phyloP scores from a whole-genome alignment of 2,113 vertebrate species.

The human region GRCh38 chr7:145791501-145792000 shows the following conservation, averaged over 20 bases:
- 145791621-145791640: neutral
- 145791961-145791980: neutral
- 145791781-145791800: neutral
- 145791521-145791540: neutral
- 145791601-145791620: neutral
- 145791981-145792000: neutral
- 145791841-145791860: neutral
- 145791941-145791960: neutral
- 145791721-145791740: neutral
- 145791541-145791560: neutral
- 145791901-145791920: neutral
- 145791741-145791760: neutral
- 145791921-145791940: neutral
- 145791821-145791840: neutral
- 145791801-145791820: neutral
- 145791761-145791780: too few species aligned
- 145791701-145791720: neutral
- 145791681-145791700: neutral
- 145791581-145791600: neutral
- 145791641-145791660: neutral
- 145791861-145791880: neutral
- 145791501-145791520: neutral
- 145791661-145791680: neutral
- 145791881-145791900: neutral
- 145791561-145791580: neutral